Conservation (phyloP, 2,113 vertebrate species). For the Elachura formosa region DNA sequence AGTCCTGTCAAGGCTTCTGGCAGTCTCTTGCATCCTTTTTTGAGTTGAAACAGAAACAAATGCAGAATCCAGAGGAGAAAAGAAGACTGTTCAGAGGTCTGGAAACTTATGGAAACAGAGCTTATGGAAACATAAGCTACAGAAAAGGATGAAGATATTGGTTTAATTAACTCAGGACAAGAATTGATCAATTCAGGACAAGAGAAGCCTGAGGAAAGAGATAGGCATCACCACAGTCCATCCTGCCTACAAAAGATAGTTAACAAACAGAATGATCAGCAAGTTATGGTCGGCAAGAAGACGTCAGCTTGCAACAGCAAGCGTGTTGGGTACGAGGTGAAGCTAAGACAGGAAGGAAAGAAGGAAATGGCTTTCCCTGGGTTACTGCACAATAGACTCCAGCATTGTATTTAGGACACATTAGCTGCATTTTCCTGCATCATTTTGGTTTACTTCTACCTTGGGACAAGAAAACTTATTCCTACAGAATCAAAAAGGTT, state of each 20-base stretch:
- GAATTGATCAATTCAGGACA: not conserved
- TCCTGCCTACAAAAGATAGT: not conserved
- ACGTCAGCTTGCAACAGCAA: not conserved
- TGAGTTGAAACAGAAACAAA: not conserved
- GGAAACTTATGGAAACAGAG: too few species aligned
- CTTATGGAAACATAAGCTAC: not conserved
- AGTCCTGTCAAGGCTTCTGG: not conserved
- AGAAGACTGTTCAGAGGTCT: not conserved
- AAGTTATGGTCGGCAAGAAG: not conserved
- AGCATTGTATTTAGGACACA: not conserved
- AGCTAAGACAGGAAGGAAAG: not conserved
- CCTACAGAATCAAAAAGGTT: not conserved
- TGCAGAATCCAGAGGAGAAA: not conserved
- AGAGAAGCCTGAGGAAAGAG: not conserved
- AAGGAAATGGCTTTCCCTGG: not conserved
- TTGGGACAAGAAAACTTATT: not conserved
- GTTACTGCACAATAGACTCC: not conserved
- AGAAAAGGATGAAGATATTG: not conserved
- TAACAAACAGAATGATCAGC: not conserved
- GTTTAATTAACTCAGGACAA: not conserved
- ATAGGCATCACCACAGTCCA: not conserved
- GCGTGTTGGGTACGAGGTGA: rapidly evolving
- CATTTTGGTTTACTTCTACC: not conserved
- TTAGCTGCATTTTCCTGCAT: not conserved
- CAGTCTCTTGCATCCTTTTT: not conserved